Percentiles rank a stretch among this genome's conserved stretches.
These are phyloP conservation scores for Boulengeromyrus knoepffleri DNA, from an alignment of 2,113 vertebrate species.

Conservation along the genomic window DNA sequence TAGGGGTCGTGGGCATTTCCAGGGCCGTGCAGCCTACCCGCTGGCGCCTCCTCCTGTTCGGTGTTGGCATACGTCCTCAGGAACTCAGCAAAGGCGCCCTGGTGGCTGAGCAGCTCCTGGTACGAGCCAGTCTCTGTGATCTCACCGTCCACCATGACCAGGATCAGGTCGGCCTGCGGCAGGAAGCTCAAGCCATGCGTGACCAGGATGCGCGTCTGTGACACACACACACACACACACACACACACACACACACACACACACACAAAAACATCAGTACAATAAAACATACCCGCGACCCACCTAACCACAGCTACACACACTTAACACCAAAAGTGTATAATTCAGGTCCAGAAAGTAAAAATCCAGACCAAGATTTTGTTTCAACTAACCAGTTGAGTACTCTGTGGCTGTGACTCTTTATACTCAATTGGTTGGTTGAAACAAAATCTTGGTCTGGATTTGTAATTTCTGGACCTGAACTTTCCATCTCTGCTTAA, in stretches of 20 bases:
- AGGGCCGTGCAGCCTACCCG: conserved; percentile 34
- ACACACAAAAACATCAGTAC: not conserved
- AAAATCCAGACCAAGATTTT: not conserved
- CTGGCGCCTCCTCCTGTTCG: conserved; percentile 55
- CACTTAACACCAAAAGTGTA: not conserved
- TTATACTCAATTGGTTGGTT: not conserved
- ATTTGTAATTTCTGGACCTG: not conserved
- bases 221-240: not conserved
- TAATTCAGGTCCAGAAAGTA: not conserved
- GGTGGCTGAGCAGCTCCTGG: conserved; percentile 73
- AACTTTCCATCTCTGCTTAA: not conserved
- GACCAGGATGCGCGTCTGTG: conserved; percentile 72
- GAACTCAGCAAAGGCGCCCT: conserved; percentile 87
- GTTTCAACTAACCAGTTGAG: no score
- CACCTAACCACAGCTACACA: not conserved
- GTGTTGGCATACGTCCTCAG: conserved; percentile 69
- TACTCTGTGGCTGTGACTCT: not conserved
- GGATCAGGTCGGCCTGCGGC: conserved; percentile 66
- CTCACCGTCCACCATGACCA: conserved; percentile 73
- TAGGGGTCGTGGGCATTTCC: not conserved
- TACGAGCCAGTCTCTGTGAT: conserved; percentile 91
- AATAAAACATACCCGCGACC: not conserved
- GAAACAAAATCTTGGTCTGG: not conserved
- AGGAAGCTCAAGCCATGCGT: conserved; percentile 72
- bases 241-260: not conserved